These are phyloP conservation scores for Martes martes DNA, from an alignment of 2,113 vertebrate species.

Conservation along the genomic window DNA sequence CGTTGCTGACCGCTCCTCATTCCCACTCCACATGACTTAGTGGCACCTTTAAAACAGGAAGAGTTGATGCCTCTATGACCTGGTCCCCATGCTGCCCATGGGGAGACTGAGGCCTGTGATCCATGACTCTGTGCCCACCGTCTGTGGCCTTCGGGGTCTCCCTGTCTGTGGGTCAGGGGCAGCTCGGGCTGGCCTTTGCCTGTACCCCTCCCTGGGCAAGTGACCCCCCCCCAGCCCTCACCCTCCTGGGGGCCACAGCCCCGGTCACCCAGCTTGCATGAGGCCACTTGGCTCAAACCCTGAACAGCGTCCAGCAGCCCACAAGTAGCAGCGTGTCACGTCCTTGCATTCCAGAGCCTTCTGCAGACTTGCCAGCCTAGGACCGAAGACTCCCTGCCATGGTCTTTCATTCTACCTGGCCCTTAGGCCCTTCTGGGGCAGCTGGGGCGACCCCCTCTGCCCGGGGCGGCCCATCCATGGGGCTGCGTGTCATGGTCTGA, in stretches of 20 bases:
- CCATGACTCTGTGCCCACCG: too few species aligned
- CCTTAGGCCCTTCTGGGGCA: too few species aligned
- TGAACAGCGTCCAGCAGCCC: rapidly evolving
- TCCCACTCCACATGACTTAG: rapidly evolving
- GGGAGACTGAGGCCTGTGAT: background rate
- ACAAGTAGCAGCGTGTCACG: rapidly evolving
- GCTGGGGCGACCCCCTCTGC: background rate
- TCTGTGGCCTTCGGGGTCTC: background rate
- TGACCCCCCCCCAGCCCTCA: background rate
- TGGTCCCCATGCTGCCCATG: background rate
- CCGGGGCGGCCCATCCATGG: rapidly evolving
- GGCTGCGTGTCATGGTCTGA: rapidly evolving
- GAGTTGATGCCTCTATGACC: background rate
- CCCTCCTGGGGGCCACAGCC: rapidly evolving
- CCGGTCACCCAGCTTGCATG: rapidly evolving
- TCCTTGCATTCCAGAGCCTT: background rate
- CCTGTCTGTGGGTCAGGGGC: background rate
- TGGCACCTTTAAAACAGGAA: background rate
- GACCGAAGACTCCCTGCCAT: rapidly evolving
- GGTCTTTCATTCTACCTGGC: rapidly evolving
- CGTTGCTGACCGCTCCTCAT: background rate
- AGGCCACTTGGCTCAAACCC: rapidly evolving
- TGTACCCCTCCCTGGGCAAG: rapidly evolving
- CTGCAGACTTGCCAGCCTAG: rapidly evolving
- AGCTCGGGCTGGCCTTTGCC: background rate